phyloP scores from a whole-genome alignment of 2,113 vertebrate genomes.

The Balaenoptera acutorostrata region DNA sequence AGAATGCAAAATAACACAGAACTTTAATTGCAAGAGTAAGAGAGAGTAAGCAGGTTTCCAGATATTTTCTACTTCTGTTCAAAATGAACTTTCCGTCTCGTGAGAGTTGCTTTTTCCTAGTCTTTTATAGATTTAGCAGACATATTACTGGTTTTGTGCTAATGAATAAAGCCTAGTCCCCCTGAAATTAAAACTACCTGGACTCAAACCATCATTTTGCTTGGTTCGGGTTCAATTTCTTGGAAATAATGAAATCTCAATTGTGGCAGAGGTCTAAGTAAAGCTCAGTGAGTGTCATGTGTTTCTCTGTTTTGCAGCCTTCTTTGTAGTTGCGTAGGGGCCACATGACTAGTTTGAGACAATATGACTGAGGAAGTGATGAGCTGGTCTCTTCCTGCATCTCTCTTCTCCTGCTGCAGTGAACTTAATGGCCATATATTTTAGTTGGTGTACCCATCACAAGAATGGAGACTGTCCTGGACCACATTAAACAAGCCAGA shows the following conservation, averaged over 20 bases:
- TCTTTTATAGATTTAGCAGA: background rate
- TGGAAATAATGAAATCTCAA: background rate
- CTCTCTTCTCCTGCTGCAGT: background rate
- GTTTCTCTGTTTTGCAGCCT: background rate
- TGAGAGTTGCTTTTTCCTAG: background rate
- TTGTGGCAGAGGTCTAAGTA: background rate
- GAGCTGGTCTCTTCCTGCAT: background rate
- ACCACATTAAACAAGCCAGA: background rate
- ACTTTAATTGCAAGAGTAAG: slow-evolving; percentile 39
- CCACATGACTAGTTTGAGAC: background rate
- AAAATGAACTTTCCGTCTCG: background rate
- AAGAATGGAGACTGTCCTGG: background rate
- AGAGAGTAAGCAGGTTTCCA: background rate
- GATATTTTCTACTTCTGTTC: background rate
- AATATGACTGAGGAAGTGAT: background rate
- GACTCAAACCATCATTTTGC: background rate
- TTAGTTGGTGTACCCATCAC: background rate
- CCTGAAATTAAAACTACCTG: background rate
- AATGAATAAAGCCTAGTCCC: background rate
- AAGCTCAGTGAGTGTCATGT: background rate
- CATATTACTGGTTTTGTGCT: background rate
- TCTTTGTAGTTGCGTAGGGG: background rate
- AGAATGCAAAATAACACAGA: slow-evolving; percentile 11
- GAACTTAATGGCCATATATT: background rate
- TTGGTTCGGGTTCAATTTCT: background rate